Base-by-base conservation (phyloP, 1,140 invertebrate genomes). In the Sycophaga agraensis region DNA sequence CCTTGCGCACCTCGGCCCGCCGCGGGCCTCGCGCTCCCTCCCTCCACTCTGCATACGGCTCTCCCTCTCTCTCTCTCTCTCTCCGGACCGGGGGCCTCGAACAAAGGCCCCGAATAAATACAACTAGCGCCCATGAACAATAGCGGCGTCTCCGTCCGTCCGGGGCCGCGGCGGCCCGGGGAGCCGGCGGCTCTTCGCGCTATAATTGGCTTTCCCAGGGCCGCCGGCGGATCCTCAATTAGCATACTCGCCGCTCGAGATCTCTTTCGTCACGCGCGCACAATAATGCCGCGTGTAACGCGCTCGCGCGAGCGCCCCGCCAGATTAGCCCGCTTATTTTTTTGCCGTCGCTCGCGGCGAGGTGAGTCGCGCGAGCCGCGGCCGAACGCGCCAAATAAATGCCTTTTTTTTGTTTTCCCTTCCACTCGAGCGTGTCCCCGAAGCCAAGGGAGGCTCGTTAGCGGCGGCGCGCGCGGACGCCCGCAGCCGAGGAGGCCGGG, bases 61-160 rank as follows among this genome's bases (percentile, higher is more conserved):
- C 40, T 19, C 26, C 60, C 55, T 42, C n/a, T 48, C 12, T 22
- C 42, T 45, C 42, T 45, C 42, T 45, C 19, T 45, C 19, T 24
- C 42, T 22, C 31, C 21, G 11, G 28, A 31, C n/a, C n/a, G n/a
- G n/a, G n/a, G n/a, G n/a, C 1, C 6, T 12, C 50, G 68, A 71
- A 77, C 73, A 76, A 77, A 73, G 61, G 65, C 22, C 37, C 63
- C 62, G 72, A 71, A 77, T 72, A 78, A 76, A 77, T 77, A 79
- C 72, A 78, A 77, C 76, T 78, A 76, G 71, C 68, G 53, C 69
- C 68, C 68, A 71, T 71, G 75, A 79, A 77, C 75, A 78, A 78
- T 73, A 61, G 67, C 63, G 60, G 55, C n/a, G 43, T 7, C 46
- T 21, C 35, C 39, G 31, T 69, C 62, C 73, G n/a, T 68, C 70